A percentile compares a stretch with the other conserved stretches of the same genome.
Evolutionary conservation across 2,888 invertebrate species (phyloP).

Genomic region (Globia sparganii): DNA sequence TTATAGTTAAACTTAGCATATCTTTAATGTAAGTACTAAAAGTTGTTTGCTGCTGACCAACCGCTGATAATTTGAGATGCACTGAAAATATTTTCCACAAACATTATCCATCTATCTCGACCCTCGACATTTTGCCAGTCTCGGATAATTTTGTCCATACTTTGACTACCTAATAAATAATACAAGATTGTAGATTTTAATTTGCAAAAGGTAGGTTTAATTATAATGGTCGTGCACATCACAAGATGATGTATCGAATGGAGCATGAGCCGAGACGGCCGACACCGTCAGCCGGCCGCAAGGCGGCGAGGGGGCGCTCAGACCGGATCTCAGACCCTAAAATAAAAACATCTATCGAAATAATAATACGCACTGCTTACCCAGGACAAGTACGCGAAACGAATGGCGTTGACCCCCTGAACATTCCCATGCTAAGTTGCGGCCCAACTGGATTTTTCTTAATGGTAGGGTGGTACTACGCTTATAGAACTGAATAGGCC

Average conservation of each 20-base stretch:
- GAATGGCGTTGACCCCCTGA: slow-evolving; percentile 90
- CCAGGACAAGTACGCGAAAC: slow-evolving; percentile 88
- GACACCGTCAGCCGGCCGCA: slow-evolving; percentile 78
- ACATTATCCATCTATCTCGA: slow-evolving; percentile 6
- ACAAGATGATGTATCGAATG: slow-evolving; percentile 63
- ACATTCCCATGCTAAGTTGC: slow-evolving; percentile 87
- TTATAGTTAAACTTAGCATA: slow-evolving; percentile 40
- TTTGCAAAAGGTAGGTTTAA: slow-evolving; percentile 2
- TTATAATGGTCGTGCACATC: slow-evolving; percentile 33
- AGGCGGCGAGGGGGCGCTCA: slow-evolving; percentile 86
- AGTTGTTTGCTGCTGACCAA: slow-evolving; percentile 29
- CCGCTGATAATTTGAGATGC: slow-evolving; percentile 27
- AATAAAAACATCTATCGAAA: slow-evolving; percentile 90
- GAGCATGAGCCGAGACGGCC: slow-evolving; percentile 66
- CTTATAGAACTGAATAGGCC: slow-evolving; percentile 83
- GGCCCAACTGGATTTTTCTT: slow-evolving; percentile 87
- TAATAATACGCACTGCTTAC: slow-evolving; percentile 89
- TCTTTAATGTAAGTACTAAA: slow-evolving; percentile 41
- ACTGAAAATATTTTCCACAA: slow-evolving; percentile 22
- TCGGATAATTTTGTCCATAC: not conserved
- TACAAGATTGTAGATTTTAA: slow-evolving; percentile 6
- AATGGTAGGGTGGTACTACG: slow-evolving; percentile 85
- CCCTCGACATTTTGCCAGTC: slow-evolving; percentile 13
- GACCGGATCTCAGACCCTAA: slow-evolving; percentile 90
- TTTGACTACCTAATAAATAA: not conserved